Evolutionary conservation across 2,888 invertebrate species (phyloP).

Genomic region (Pocota personata): DNA sequence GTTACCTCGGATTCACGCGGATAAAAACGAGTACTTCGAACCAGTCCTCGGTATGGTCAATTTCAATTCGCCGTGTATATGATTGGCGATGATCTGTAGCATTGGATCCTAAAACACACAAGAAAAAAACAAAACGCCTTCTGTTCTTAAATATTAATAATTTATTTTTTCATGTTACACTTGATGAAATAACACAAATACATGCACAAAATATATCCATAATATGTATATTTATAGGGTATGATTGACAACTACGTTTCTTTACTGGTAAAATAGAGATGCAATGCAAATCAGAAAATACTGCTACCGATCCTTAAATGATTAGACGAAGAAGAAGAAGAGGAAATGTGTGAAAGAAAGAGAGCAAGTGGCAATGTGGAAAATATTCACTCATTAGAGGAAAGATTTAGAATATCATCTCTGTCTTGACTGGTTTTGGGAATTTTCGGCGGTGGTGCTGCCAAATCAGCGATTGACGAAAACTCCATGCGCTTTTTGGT

Average conservation of each 20-base stretch:
- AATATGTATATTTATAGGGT: constrained; percentile 34
- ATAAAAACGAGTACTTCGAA: no score
- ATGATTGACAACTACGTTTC: constrained; percentile 38
- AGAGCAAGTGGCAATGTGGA: constrained; percentile 13
- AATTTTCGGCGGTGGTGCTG: constrained; percentile 85
- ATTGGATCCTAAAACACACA: neutral
- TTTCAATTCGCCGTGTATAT: no score
- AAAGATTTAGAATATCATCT: constrained; percentile 81
- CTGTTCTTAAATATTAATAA: constrained; percentile 67
- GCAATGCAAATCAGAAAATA: constrained; percentile 53
- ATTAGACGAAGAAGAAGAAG: constrained; percentile 10
- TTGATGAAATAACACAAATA: constrained; percentile 55
- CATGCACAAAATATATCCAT: constrained; percentile 60
- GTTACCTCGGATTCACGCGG: no score
- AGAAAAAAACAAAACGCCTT: neutral
- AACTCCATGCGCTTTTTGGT: constrained; percentile 83
- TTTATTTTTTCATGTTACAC: constrained; percentile 63
- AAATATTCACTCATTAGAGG: constrained; percentile 79
- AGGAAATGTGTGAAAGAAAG: neutral
- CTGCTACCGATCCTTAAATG: constrained; percentile 46
- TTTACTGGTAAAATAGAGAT: constrained; percentile 8
- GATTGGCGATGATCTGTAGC: no score
- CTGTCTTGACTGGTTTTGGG: constrained; percentile 84
- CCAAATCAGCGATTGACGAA: constrained; percentile 82
- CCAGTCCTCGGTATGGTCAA: no score